Evolutionary conservation across 2,888 invertebrate species (phyloP).

Genomic region (Drosophila neonasuta): DNA sequence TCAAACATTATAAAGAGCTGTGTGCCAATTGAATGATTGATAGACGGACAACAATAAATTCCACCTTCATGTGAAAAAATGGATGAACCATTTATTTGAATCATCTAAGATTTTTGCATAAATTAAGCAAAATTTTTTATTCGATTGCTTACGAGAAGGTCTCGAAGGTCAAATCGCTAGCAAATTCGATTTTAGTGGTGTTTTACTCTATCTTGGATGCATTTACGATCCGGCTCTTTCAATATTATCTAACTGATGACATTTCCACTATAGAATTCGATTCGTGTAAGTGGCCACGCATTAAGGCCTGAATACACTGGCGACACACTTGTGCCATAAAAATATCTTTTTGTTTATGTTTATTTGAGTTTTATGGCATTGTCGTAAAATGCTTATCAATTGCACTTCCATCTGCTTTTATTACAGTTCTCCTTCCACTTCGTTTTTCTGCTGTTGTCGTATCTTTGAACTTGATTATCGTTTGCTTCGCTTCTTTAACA

Average conservation of each 20-base stretch:
- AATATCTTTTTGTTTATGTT: constrained; percentile 25
- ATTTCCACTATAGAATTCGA: constrained; percentile 20
- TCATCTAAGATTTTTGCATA: background rate
- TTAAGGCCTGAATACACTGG: constrained; percentile 11
- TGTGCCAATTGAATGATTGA: background rate
- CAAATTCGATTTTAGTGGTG: background rate
- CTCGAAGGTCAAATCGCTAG: background rate
- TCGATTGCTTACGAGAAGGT: background rate
- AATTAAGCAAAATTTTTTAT: background rate
- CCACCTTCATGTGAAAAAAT: background rate
- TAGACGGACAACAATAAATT: background rate
- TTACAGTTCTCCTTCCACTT: constrained; percentile 22
- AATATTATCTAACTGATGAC: constrained; percentile 6
- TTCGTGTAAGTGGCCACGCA: background rate
- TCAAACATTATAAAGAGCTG: constrained; percentile 5
- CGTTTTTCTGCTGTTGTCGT: constrained; percentile 13
- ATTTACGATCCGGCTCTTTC: background rate
- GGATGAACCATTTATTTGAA: background rate
- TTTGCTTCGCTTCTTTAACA: constrained; percentile 36
- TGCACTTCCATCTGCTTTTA: constrained; percentile 49
- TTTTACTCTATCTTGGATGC: constrained; percentile 5
- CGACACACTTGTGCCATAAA: constrained; percentile 24
- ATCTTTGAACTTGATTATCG: constrained; percentile 39
- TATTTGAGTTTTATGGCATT: constrained; percentile 13
- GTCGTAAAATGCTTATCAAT: constrained; percentile 65